Evolutionary conservation across 2,888 invertebrate species (phyloP).

Genomic region (Blastobasis adustella): DNA sequence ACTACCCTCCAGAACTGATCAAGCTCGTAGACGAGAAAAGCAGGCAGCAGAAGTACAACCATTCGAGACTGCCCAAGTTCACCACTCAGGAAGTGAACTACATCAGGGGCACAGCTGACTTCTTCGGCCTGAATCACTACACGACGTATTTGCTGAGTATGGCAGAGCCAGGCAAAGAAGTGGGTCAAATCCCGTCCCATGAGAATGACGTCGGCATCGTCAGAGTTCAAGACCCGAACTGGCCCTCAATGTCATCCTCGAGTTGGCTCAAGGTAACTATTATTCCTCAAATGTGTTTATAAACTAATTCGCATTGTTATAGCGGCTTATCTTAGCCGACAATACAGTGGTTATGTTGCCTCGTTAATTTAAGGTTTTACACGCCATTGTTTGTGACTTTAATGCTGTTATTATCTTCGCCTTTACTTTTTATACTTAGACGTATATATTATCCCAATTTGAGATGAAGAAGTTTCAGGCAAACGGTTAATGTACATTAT

Average conservation of each 20-base stretch:
- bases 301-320: too few relatives aligned
- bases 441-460: too few relatives aligned
- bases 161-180: constrained; percentile 42
- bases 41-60: constrained; percentile 63
- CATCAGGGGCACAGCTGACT: constrained; percentile 63
- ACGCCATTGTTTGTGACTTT: too few relatives aligned
- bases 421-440: too few relatives aligned
- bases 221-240: constrained; percentile 70
- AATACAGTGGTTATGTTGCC: too few relatives aligned
- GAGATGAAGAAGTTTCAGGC: too few relatives aligned
- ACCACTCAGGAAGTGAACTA: constrained; percentile 62
- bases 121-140: constrained; percentile 69
- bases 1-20: constrained; percentile 74
- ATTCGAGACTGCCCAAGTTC: constrained; percentile 75
- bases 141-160: constrained; percentile 62
- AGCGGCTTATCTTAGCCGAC: too few relatives aligned
- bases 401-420: too few relatives aligned
- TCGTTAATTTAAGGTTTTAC: too few relatives aligned
- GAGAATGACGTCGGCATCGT: constrained; percentile 77
- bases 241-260: constrained; percentile 76
- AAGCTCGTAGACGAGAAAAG: constrained; percentile 70
- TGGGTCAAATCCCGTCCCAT: constrained; percentile 70
- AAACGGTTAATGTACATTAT: too few relatives aligned
- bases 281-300: too few relatives aligned
- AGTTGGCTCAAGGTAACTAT: constrained; percentile 73